Conservation (phyloP, 2,113 vertebrate species). For the Colaptes auratus region DNA sequence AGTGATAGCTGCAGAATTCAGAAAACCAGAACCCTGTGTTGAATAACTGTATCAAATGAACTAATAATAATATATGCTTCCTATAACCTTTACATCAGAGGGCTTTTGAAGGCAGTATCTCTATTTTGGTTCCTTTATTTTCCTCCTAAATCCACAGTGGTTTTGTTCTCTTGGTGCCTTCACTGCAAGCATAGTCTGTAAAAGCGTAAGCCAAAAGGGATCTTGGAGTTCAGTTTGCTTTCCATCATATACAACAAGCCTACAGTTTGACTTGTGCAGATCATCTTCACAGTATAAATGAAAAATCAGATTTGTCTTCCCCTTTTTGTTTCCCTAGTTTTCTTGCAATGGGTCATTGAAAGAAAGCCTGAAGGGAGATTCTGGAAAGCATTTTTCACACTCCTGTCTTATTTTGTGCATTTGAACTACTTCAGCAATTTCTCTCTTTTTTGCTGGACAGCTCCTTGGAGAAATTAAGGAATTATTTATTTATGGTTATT, state of each 20-base stretch:
- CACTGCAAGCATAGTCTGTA: neutral
- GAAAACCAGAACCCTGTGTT: neutral
- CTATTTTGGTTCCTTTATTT: neutral
- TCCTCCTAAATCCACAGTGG: neutral
- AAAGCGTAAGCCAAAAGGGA: neutral
- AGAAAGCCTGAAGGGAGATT: constrained; percentile 38
- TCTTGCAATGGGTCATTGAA: constrained; percentile 36
- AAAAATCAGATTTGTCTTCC: constrained; percentile 2
- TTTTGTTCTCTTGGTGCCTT: neutral
- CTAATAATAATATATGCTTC: neutral
- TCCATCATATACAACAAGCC: neutral
- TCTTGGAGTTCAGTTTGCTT: neutral
- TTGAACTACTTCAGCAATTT: constrained; percentile 59
- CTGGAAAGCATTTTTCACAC: constrained; percentile 46
- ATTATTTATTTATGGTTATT: constrained; percentile 72
- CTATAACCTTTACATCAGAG: neutral
- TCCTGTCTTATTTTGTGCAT: constrained; percentile 42
- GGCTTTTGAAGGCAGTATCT: neutral
- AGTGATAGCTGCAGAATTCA: neutral
- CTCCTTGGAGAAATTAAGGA: constrained; percentile 64
- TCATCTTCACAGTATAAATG: neutral
- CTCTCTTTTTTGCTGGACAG: constrained; percentile 60
- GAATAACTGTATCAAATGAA: neutral
- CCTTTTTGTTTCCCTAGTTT: constrained; percentile 25
- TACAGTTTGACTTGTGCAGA: neutral